Conservation (phyloP, 2,797 vertebrate genomes). For the Malacoraja senta region DNA sequence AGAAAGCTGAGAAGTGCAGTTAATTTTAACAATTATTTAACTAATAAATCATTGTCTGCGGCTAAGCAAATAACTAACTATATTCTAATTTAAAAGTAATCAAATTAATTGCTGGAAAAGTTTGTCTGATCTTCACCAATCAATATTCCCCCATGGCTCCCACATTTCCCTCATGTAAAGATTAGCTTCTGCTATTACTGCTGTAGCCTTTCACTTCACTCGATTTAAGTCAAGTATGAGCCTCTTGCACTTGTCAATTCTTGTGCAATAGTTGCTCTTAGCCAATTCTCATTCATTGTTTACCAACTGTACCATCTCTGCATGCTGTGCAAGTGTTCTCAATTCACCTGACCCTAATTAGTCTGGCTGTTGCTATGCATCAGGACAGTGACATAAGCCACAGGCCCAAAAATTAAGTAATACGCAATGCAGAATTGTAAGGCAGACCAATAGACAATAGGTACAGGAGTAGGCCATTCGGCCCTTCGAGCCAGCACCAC, state of each 20-base stretch:
- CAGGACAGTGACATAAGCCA: neutral
- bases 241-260: neutral
- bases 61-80: neutral
- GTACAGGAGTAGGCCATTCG: too few relatives aligned
- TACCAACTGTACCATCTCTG: neutral
- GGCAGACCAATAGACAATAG: neutral
- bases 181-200: neutral
- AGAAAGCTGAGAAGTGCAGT: neutral
- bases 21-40: neutral
- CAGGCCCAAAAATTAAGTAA: neutral
- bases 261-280: neutral
- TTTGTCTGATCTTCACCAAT: neutral
- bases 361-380: neutral
- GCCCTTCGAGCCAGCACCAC: too few relatives aligned
- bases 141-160: neutral
- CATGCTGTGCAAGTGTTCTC: neutral
- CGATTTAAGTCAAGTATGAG: neutral
- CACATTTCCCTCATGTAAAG: neutral
- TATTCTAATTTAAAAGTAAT: neutral
- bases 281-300: too few relatives aligned
- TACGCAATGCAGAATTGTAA: neutral
- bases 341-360: neutral
- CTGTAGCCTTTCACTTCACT: neutral
- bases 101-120: neutral
- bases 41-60: neutral